These are phyloP conservation scores for Microtus montanus DNA, from an alignment of 2,113 vertebrate genomes.

Conservation along the genomic window DNA sequence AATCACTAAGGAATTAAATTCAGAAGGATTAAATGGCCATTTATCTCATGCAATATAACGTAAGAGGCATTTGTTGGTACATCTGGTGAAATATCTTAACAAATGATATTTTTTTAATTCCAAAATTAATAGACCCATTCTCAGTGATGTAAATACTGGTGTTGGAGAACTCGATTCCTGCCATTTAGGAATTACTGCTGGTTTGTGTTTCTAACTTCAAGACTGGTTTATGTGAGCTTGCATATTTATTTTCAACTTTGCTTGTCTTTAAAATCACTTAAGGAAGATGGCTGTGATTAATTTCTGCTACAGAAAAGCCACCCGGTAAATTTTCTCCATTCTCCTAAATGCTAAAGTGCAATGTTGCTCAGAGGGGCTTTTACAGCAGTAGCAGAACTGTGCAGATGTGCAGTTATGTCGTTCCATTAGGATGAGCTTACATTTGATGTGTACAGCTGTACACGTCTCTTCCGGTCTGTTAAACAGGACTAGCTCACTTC, in stretches of 20 bases:
- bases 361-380: constrained; percentile 55
- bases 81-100: constrained; percentile 47
- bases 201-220: constrained; percentile 73
- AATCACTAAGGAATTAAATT: constrained; percentile 23
- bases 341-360: constrained; percentile 45
- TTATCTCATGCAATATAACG: constrained; percentile 48
- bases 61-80: constrained; percentile 47
- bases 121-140: constrained; percentile 34
- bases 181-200: constrained; percentile 56
- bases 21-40: constrained; percentile 30
- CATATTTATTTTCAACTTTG: constrained; percentile 78
- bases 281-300: constrained; percentile 76
- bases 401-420: background rate
- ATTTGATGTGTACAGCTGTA: constrained; percentile 8
- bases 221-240: constrained; percentile 76
- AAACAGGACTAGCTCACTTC: constrained; percentile 52
- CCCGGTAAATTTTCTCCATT: constrained; percentile 39
- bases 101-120: constrained; percentile 1
- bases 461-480: constrained; percentile 47
- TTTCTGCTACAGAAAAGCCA: constrained; percentile 72
- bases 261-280: constrained; percentile 67
- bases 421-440: constrained; percentile 39
- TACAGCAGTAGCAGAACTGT: constrained; percentile 15
- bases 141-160: constrained; percentile 59
- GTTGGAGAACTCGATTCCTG: constrained; percentile 63